These are phyloP conservation scores for Bombus haemorrhoidalis DNA, from an alignment of 1,140 invertebrate genomes.

Conservation along the genomic window DNA sequence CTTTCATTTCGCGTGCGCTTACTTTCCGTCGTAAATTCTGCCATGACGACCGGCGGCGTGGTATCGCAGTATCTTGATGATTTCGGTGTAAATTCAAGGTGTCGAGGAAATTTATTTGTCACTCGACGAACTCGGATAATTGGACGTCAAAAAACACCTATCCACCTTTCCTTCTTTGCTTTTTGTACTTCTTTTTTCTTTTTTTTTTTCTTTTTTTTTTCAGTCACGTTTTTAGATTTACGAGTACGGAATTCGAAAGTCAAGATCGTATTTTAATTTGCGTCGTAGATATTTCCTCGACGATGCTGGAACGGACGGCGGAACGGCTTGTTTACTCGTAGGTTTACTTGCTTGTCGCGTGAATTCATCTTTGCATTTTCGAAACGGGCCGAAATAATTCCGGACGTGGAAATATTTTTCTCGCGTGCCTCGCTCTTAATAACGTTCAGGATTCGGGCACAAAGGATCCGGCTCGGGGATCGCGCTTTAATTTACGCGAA, in stretches of 20 bases:
- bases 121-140: slow-evolving; percentile 15
- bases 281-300: not conserved
- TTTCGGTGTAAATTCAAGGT: slow-evolving; percentile 27
- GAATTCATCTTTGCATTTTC: not conserved
- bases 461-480: not conserved
- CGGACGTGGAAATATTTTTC: not conserved
- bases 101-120: slow-evolving; percentile 27
- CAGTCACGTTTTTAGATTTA: not conserved
- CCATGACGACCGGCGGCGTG: slow-evolving; percentile 20
- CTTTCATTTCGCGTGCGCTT: slow-evolving; percentile 36
- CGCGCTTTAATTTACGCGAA: not conserved
- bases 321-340: not conserved
- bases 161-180: not conserved
- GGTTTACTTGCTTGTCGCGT: not conserved
- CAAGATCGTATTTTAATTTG: slow-evolving; percentile 14
- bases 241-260: not conserved
- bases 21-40: slow-evolving; percentile 42
- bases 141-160: not conserved
- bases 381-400: not conserved
- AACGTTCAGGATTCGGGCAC: not conserved
- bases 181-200: not conserved
- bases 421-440: not conserved
- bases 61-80: slow-evolving; percentile 38
- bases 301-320: not conserved
- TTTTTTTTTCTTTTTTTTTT: not conserved